Conservation (phyloP, 2,797 vertebrate species). For the Oreochromis grahami region DNA sequence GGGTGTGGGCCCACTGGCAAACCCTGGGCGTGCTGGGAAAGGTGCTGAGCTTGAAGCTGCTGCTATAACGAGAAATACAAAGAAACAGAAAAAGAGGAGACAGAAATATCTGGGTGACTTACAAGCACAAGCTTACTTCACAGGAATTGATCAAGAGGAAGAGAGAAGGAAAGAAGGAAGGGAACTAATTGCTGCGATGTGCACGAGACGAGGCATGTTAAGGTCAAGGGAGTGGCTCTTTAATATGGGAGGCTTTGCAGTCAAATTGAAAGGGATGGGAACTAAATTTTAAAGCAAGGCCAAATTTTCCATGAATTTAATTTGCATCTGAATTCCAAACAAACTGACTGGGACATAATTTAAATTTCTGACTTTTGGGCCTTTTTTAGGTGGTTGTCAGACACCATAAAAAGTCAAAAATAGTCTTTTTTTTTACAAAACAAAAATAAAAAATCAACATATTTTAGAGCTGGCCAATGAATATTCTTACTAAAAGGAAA, state of each 20-base stretch:
- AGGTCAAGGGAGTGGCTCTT: conserved; percentile 22
- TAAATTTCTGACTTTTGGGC: background rate
- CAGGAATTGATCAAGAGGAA: conserved; percentile 22
- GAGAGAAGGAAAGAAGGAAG: conserved; percentile 23
- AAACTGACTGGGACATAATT: background rate
- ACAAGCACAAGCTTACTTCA: background rate
- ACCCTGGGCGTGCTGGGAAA: conserved; percentile 88
- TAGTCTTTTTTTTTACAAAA: background rate
- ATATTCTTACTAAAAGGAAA: conserved; percentile 14
- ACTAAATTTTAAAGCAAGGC: background rate
- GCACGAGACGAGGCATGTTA: conserved; percentile 19
- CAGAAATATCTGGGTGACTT: conserved; percentile 51
- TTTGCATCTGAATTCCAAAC: background rate
- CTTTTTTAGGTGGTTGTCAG: background rate
- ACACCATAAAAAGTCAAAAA: background rate
- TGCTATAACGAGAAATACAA: conserved; percentile 71
- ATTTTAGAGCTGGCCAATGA: background rate
- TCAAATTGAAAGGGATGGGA: background rate
- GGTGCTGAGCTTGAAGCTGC: conserved; percentile 90
- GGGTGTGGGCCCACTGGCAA: conserved; percentile 86
- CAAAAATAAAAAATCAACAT: background rate
- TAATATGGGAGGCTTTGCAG: background rate
- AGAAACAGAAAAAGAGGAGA: background rate
- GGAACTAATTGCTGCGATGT: conserved; percentile 60
- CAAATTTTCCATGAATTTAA: background rate